Evolutionary conservation across 2,797 vertebrate genomes (phyloP).

Genomic region (Sebastolobus alascanus): DNA sequence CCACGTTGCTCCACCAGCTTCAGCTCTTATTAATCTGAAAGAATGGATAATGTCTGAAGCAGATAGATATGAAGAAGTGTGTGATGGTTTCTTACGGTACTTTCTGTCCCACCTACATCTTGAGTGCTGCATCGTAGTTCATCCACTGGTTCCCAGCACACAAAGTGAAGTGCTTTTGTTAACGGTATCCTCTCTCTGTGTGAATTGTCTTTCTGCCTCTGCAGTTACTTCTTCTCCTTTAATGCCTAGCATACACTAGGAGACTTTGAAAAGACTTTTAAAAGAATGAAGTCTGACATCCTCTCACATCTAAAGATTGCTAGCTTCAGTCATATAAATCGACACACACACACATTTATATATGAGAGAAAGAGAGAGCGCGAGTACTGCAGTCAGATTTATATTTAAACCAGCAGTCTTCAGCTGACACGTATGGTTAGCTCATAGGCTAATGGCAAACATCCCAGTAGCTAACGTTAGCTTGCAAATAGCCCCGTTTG

Average conservation of each 20-base stretch:
- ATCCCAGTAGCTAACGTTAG: too few species aligned
- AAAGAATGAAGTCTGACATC: too few species aligned
- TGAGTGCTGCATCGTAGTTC: constrained; percentile 4
- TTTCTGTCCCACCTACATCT: constrained; percentile 17
- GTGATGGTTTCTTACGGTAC: constrained; percentile 34
- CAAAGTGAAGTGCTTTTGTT: background rate
- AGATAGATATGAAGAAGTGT: constrained; percentile 45
- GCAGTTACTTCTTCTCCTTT: background rate
- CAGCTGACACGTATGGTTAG: too few species aligned
- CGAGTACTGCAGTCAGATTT: too few species aligned
- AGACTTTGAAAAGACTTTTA: too few species aligned
- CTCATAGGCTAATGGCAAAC: too few species aligned
- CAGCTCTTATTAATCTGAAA: constrained; percentile 80
- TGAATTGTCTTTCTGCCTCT: background rate
- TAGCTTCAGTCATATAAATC: too few species aligned
- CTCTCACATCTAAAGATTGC: too few species aligned
- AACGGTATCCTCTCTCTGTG: background rate
- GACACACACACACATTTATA: too few species aligned
- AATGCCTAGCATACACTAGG: background rate
- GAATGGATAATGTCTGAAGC: constrained; percentile 66
- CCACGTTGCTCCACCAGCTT: constrained; percentile 63
- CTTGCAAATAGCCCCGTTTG: too few species aligned
- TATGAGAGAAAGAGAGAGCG: too few species aligned
- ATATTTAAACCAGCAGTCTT: too few species aligned
- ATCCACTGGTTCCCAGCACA: constrained; percentile 4